These are phyloP conservation scores for Acropora tenuis DNA, from an alignment of 64 coral and sea anemone genomes.

Conservation along the genomic window DNA sequence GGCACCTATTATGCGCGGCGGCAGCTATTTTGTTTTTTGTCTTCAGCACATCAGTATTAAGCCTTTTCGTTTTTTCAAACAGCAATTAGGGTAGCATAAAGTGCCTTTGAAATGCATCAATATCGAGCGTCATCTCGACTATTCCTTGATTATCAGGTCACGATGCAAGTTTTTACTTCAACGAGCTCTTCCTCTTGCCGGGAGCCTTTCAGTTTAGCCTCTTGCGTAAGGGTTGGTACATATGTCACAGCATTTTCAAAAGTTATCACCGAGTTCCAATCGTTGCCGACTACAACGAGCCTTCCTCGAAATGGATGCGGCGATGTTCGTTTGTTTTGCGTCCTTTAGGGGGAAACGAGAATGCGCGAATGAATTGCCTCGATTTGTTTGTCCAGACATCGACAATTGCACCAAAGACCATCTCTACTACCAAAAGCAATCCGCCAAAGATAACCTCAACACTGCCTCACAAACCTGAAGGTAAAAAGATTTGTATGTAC, in stretches of 20 bases:
- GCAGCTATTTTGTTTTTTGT: too few species aligned
- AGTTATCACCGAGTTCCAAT: constrained; percentile 22
- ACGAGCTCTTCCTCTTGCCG: constrained; percentile 3
- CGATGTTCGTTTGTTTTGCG: constrained; percentile 72
- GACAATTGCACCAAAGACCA: not conserved
- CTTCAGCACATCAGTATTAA: too few species aligned
- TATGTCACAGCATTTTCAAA: constrained; percentile 56
- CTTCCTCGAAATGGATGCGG: not conserved
- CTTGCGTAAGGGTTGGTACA: constrained; percentile 68
- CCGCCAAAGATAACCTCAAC: not conserved
- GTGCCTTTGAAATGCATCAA: too few species aligned
- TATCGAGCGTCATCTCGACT: too few species aligned
- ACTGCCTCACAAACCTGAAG: not conserved
- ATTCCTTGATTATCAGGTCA: not conserved
- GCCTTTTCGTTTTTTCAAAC: too few species aligned
- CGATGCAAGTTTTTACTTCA: constrained; percentile 8
- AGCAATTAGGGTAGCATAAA: too few species aligned
- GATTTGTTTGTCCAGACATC: not conserved
- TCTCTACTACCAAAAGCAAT: not conserved
- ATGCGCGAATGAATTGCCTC: constrained; percentile 75
- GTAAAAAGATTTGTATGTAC: not conserved
- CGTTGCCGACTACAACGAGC: constrained; percentile 31
- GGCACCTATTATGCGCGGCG: too few species aligned
- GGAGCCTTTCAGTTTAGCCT: constrained; percentile 76
- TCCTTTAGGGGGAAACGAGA: constrained; percentile 37